These are phyloP conservation scores for Ceryle rudis DNA, from an alignment of 2,797 vertebrate species.

Conservation along the genomic window DNA sequence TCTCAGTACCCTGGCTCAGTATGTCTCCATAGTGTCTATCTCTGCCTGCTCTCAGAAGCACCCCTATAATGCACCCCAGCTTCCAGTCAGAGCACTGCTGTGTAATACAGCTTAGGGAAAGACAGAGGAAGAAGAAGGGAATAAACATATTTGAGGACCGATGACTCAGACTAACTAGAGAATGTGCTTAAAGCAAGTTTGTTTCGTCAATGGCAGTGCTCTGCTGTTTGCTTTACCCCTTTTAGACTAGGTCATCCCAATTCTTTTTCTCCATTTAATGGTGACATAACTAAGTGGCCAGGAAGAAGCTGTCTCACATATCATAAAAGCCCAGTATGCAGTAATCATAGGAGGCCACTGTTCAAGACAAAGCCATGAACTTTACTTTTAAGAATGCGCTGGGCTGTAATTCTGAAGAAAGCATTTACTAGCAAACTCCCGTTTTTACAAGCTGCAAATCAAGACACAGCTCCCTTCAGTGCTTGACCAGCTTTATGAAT, in stretches of 20 bases:
- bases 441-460: slow-evolving; percentile 19
- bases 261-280: slow-evolving; percentile 12
- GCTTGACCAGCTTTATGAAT: neutral
- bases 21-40: neutral
- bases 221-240: neutral
- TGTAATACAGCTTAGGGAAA: neutral
- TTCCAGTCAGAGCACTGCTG: neutral
- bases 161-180: neutral
- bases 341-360: neutral
- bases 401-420: slow-evolving; percentile 6
- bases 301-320: slow-evolving; percentile 20
- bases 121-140: neutral
- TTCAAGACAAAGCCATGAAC: slow-evolving; percentile 24
- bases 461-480: slow-evolving; percentile 8
- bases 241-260: neutral
- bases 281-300: neutral
- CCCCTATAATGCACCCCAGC: neutral
- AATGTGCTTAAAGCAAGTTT: neutral
- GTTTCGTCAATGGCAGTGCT: neutral
- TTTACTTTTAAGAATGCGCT: neutral
- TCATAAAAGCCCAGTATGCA: neutral
- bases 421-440: slow-evolving; percentile 16
- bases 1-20: neutral
- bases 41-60: neutral
- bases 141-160: neutral